Evolutionary conservation across 1,140 invertebrate genomes (phyloP).

Genomic region (Drosophila pseudoananassae): DNA sequence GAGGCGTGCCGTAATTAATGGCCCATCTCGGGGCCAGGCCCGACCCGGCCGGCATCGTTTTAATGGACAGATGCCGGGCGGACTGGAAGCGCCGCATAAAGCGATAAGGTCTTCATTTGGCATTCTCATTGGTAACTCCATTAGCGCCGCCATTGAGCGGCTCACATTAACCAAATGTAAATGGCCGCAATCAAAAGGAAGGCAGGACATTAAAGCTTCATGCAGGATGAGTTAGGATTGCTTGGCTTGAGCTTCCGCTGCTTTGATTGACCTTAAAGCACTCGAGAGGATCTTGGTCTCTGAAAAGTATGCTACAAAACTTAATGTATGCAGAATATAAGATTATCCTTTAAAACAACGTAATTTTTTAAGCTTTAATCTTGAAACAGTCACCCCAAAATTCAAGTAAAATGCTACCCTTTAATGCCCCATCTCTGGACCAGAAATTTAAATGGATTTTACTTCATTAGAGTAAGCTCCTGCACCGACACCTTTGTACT

Average conservation of each 20-base stretch:
- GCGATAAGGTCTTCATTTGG: conserved; percentile 52
- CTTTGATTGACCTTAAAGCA: conserved; percentile 10
- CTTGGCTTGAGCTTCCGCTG: background rate
- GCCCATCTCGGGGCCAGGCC: conserved; percentile 25
- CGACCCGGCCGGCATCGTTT: conserved; percentile 35
- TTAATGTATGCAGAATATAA: background rate
- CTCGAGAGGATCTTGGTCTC: background rate
- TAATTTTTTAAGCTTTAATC: too few relatives aligned
- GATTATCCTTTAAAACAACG: too few relatives aligned
- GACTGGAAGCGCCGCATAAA: conserved; percentile 11
- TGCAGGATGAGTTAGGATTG: conserved; percentile 9
- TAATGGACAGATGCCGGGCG: conserved; percentile 58
- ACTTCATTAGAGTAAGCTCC: conserved; percentile 7
- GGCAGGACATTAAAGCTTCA: conserved; percentile 21
- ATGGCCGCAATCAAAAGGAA: conserved; percentile 45
- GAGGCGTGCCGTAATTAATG: conserved; percentile 68
- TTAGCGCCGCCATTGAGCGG: conserved; percentile 58
- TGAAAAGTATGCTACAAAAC: background rate
- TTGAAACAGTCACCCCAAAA: background rate
- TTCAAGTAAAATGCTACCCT: background rate
- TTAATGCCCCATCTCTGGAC: background rate
- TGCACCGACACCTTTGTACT: conserved; percentile 22
- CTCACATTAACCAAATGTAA: conserved; percentile 68
- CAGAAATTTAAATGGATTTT: background rate
- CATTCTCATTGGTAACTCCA: conserved; percentile 63